These are phyloP conservation scores for Prochilodus magdalenae DNA, from an alignment of 2,113 vertebrate genomes.

Conservation along the genomic window DNA sequence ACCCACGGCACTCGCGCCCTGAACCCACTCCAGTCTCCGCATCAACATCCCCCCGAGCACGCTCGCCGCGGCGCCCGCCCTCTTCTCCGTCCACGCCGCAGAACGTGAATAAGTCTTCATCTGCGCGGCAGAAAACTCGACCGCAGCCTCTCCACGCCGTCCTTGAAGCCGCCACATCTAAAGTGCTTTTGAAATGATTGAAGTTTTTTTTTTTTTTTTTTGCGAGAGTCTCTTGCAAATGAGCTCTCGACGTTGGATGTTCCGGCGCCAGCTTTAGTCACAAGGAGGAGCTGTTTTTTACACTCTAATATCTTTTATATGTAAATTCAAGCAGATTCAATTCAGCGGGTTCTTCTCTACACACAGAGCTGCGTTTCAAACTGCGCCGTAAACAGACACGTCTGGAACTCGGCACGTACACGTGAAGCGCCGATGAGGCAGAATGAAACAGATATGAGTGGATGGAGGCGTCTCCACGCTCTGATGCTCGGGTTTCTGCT, in stretches of 20 bases:
- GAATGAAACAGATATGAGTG: not conserved
- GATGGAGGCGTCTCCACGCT: not conserved
- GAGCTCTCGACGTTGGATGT: not conserved
- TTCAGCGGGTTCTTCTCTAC: not conserved
- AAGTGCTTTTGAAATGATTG: conserved; percentile 19
- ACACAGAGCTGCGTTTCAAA: not conserved
- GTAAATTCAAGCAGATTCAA: conserved; percentile 37
- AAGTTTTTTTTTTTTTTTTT: no score
- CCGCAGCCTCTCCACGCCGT: not conserved
- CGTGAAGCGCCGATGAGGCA: not conserved
- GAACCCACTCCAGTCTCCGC: not conserved
- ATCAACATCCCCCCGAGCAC: not conserved
- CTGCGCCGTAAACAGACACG: not conserved
- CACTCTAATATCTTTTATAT: conserved; percentile 12
- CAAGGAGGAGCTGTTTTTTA: not conserved
- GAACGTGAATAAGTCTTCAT: not conserved
- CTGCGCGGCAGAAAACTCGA: not conserved
- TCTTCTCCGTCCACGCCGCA: not conserved
- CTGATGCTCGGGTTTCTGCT: not conserved
- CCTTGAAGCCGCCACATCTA: conserved; percentile 16
- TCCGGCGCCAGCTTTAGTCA: not conserved
- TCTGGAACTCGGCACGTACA: not conserved
- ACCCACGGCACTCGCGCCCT: not conserved
- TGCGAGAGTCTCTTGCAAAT: not conserved
- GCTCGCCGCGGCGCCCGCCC: not conserved